Conservation (phyloP, 2,797 vertebrate genomes). For the Todus mexicanus region DNA sequence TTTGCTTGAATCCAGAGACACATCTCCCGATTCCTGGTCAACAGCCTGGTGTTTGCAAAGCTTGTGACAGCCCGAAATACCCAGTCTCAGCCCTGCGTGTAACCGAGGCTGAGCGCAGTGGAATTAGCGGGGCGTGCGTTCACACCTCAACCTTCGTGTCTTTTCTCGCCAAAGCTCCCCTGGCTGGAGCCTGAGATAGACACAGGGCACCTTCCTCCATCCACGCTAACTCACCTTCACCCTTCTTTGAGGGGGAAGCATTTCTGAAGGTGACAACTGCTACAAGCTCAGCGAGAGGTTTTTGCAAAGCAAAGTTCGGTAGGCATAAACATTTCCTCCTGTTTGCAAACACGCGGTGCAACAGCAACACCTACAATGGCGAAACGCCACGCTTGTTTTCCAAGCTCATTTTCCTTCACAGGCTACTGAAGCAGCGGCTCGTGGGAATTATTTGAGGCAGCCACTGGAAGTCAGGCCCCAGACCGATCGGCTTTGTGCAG, state of each 20-base stretch:
- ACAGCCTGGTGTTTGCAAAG: background rate
- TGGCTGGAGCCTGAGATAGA: no score
- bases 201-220: background rate
- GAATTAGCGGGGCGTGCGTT: background rate
- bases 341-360: background rate
- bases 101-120: background rate
- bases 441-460: background rate
- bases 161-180: background rate
- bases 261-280: background rate
- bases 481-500: background rate
- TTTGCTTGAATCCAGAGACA: background rate
- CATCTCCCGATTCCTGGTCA: background rate
- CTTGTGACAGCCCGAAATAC: fast-evolving
- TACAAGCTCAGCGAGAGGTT: background rate
- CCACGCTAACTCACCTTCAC: fast-evolving
- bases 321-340: background rate
- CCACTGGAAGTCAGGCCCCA: background rate
- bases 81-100: fast-evolving
- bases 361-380: background rate
- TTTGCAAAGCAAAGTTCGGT: background rate
- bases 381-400: background rate
- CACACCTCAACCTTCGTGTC: background rate
- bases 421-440: background rate
- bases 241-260: fast-evolving
- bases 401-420: background rate